A percentile compares a stretch with the other conserved stretches of the same genome.
Evolutionary conservation across 2,113 vertebrate species (phyloP).

Genomic region (Ondatra zibethicus): DNA sequence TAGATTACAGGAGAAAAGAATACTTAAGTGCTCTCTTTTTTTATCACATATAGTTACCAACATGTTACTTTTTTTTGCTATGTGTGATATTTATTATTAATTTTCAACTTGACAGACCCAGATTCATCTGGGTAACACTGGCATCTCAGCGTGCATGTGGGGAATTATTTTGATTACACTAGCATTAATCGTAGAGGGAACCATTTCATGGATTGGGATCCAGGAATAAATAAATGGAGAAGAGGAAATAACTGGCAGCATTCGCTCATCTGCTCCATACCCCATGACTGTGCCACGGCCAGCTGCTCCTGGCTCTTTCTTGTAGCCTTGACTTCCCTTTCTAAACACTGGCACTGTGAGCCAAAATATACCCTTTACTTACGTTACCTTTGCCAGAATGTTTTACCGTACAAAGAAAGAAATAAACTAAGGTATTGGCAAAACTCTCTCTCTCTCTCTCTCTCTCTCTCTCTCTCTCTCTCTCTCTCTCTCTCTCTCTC

Average conservation of each 20-base stretch:
- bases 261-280: background rate
- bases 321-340: background rate
- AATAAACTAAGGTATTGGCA: background rate
- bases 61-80: background rate
- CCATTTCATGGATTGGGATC: background rate
- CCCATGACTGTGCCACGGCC: background rate
- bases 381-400: background rate
- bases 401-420: background rate
- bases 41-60: background rate
- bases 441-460: background rate
- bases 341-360: background rate
- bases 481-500: no score
- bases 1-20: background rate
- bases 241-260: background rate
- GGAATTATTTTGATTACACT: background rate
- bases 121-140: background rate
- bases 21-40: slow-evolving; percentile 21
- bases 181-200: background rate
- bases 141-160: background rate
- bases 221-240: background rate
- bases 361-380: background rate
- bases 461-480: no score
- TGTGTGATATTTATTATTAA: no score
- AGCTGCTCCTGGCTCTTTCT: background rate
- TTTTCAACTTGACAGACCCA: background rate